These are phyloP conservation scores for Manduca sexta DNA, from an alignment of 1,140 invertebrate genomes.

Conservation along the genomic window DNA sequence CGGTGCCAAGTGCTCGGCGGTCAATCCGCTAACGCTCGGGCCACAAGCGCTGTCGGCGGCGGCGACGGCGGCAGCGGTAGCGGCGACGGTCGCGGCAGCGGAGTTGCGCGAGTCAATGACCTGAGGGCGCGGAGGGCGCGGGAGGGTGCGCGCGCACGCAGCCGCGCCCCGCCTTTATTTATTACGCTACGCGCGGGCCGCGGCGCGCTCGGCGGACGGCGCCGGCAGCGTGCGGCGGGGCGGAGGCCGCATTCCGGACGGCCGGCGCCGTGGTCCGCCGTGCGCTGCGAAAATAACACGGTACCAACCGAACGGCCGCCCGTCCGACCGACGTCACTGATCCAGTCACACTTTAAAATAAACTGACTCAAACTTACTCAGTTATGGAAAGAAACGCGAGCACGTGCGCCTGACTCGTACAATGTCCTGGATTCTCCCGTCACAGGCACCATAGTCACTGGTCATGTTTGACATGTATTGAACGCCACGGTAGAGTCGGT, in stretches of 20 bases:
- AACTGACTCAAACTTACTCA: slow-evolving; percentile 60
- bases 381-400: slow-evolving; percentile 32
- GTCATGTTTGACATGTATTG: slow-evolving; percentile 16
- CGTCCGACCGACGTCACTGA: slow-evolving; percentile 29
- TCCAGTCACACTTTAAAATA: slow-evolving; percentile 61
- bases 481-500: slow-evolving; percentile 9
- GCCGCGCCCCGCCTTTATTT: slow-evolving; percentile 70
- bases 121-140: slow-evolving; percentile 57
- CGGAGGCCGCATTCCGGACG: slow-evolving; percentile 66
- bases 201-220: slow-evolving; percentile 26
- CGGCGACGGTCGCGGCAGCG: slow-evolving; percentile 33
- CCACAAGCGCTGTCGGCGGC: slow-evolving; percentile 43
- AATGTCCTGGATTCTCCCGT: slow-evolving; percentile 27
- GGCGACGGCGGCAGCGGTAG: slow-evolving; percentile 34
- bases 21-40: not conserved
- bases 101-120: slow-evolving; percentile 59
- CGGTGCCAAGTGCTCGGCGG: slow-evolving; percentile 38
- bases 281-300: slow-evolving; percentile 59
- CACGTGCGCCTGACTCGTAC: slow-evolving; percentile 54
- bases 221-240: slow-evolving; percentile 61
- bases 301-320: slow-evolving; percentile 25
- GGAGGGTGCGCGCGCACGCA: slow-evolving; percentile 68
- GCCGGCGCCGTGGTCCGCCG: slow-evolving; percentile 40
- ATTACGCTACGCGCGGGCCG: slow-evolving; percentile 67
- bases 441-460: slow-evolving; percentile 51